These are phyloP conservation scores for Charadrius vociferus DNA, from an alignment of 2,113 vertebrate species.

Conservation along the genomic window DNA sequence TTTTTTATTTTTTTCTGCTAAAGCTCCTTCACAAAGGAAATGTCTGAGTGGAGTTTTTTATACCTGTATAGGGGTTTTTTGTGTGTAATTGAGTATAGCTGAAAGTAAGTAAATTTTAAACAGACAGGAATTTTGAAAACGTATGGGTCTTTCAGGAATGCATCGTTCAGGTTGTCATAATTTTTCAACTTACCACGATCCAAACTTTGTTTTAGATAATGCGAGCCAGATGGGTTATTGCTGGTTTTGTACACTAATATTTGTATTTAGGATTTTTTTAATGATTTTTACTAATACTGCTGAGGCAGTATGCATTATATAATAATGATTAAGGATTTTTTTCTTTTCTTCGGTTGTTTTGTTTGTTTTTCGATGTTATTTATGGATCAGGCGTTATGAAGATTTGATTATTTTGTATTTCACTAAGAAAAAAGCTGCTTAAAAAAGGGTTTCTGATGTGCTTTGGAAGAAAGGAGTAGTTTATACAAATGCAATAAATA, in stretches of 20 bases:
- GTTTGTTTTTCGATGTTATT: not conserved
- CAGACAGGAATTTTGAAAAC: conserved; percentile 16
- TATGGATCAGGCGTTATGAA: not conserved
- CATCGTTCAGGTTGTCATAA: not conserved
- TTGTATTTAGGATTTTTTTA: not conserved
- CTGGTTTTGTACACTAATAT: not conserved
- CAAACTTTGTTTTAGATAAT: not conserved
- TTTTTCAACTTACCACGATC: not conserved
- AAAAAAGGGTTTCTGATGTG: not conserved
- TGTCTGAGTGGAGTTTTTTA: not conserved
- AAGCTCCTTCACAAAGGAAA: not conserved
- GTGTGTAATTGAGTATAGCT: not conserved
- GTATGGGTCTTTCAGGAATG: not conserved
- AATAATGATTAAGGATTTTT: not conserved
- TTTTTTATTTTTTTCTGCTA: not conserved
- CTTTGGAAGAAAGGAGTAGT: not conserved
- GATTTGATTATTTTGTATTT: not conserved
- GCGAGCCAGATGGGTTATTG: not conserved
- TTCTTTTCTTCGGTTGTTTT: not conserved
- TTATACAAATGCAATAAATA: conserved; percentile 35
- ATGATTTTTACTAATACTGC: not conserved
- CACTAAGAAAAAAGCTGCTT: not conserved
- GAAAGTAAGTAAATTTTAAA: not conserved
- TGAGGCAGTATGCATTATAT: conserved; percentile 7
- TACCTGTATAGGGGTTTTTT: not conserved